Percentiles rank a stretch among this genome's conserved stretches.
Evolutionary conservation across 2,888 invertebrate species (phyloP).

Genomic region (Gymnoscelis rufifasciata): DNA sequence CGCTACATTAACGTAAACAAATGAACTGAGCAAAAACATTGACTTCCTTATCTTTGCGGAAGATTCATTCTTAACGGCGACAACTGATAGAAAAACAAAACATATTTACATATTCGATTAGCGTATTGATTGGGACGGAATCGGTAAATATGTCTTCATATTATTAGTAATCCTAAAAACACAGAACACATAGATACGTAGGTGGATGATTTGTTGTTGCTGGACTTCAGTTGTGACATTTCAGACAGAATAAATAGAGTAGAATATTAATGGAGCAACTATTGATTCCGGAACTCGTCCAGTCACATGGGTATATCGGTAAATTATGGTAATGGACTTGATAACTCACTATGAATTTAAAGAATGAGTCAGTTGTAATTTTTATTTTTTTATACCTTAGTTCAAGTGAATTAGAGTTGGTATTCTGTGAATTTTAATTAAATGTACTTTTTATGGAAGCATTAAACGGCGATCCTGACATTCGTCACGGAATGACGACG

Average conservation of each 20-base stretch:
- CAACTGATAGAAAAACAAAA: constrained; percentile 25
- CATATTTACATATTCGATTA: constrained; percentile 8
- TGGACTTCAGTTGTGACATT: too few species aligned
- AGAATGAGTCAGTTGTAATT: background rate
- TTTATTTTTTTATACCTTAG: background rate
- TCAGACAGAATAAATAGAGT: background rate
- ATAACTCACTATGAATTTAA: background rate
- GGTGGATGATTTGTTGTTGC: too few species aligned
- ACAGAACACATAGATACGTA: too few species aligned
- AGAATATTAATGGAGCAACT: background rate
- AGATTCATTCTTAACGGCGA: constrained; percentile 42
- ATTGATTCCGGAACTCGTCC: background rate
- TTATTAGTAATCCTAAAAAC: too few species aligned
- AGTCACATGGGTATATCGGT: background rate
- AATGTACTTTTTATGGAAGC: constrained; percentile 5
- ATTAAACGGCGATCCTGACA: background rate
- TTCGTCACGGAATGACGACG: constrained; percentile 23
- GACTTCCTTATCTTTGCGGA: constrained; percentile 63
- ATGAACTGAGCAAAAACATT: constrained; percentile 31
- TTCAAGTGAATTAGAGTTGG: background rate
- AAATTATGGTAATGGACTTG: background rate
- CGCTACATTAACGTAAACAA: constrained; percentile 43
- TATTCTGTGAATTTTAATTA: constrained; percentile 7
- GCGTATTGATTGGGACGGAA: constrained; percentile 5
- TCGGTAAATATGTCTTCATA: too few species aligned